These are phyloP conservation scores for Macroramphosus scolopax DNA, from an alignment of 2,797 vertebrate genomes.

Conservation along the genomic window DNA sequence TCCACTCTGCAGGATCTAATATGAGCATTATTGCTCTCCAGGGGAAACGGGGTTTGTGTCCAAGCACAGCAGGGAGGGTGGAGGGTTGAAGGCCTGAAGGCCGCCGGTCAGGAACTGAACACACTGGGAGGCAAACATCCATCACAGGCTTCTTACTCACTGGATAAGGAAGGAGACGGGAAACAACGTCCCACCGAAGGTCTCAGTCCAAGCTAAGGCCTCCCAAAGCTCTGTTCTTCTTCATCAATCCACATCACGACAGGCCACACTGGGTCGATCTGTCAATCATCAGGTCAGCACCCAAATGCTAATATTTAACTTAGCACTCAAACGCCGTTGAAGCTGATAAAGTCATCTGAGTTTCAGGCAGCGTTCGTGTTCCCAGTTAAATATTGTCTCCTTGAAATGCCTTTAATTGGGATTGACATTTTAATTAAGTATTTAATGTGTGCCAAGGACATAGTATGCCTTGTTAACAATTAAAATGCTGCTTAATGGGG, in stretches of 20 bases:
- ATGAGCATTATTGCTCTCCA: slow-evolving; percentile 43
- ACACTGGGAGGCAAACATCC: slow-evolving; percentile 38
- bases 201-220: no score
- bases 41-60: slow-evolving; percentile 44
- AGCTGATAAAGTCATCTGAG: background rate
- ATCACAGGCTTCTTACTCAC: slow-evolving; percentile 26
- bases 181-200: no score
- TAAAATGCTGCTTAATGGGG: slow-evolving; percentile 75
- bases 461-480: slow-evolving; percentile 70
- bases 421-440: slow-evolving; percentile 73
- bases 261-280: background rate
- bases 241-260: background rate
- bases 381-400: slow-evolving; percentile 31
- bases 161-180: background rate
- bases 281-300: slow-evolving; percentile 1
- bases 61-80: slow-evolving; percentile 6
- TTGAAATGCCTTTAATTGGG: slow-evolving; percentile 61
- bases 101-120: slow-evolving; percentile 41
- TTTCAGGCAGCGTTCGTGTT: slow-evolving; percentile 12
- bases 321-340: slow-evolving; percentile 4
- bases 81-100: background rate
- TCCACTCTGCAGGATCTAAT: slow-evolving; percentile 41
- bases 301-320: slow-evolving; percentile 17
- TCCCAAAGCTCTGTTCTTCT: background rate
- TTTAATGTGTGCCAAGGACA: slow-evolving; percentile 77